Conservation (phyloP, 2,888 invertebrate species). For the Platycnemis pennipes region DNA sequence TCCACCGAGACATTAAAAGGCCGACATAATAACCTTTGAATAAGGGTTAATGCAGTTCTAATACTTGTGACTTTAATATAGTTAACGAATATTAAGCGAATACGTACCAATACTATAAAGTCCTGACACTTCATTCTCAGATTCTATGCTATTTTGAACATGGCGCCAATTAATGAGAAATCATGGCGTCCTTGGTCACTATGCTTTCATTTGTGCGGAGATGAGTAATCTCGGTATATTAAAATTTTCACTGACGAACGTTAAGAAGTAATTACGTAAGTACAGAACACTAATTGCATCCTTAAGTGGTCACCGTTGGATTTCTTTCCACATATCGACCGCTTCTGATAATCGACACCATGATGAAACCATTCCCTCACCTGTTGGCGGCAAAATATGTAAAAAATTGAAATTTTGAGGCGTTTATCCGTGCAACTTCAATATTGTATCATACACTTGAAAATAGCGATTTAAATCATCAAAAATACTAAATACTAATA, state of each 20-base stretch:
- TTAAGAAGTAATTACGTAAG: not conserved
- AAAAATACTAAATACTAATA: not conserved
- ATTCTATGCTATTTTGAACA: not conserved
- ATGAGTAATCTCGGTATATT: not conserved
- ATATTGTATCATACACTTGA: not conserved
- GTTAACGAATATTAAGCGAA: not conserved
- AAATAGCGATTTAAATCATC: constrained; percentile 40
- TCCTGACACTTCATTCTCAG: not conserved
- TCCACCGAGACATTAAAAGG: too few species aligned
- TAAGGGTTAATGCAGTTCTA: not conserved
- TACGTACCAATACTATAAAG: not conserved
- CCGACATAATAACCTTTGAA: not conserved
- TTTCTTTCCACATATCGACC: constrained; percentile 28
- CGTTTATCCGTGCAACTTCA: constrained; percentile 19
- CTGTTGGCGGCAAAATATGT: constrained; percentile 66
- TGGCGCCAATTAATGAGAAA: not conserved
- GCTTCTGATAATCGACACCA: constrained; percentile 54
- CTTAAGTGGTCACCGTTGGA: not conserved
- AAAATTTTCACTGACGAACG: not conserved
- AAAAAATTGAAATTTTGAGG: constrained; percentile 60
- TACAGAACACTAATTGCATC: not conserved
- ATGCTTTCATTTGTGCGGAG: not conserved
- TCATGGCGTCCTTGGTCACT: not conserved
- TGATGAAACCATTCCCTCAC: constrained; percentile 62
- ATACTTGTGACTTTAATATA: not conserved